A percentile compares a stretch with the other conserved stretches of the same genome.
Conservation (phyloP, 2,797 vertebrate genomes). For the Chaenodraco wilsoni region DNA sequence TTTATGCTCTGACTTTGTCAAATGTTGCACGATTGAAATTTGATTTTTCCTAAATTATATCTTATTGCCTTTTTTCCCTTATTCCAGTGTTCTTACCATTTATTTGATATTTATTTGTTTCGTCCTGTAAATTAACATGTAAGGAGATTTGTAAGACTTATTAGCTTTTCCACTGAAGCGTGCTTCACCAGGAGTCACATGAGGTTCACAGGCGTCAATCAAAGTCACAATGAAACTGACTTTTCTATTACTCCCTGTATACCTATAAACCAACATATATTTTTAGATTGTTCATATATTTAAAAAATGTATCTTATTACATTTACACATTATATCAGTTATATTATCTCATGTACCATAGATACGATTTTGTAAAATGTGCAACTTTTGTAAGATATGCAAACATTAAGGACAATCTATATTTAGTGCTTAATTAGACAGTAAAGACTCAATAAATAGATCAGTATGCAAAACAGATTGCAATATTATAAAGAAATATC, state of each 20-base stretch:
- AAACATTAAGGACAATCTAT: neutral
- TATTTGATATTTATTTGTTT: conserved; percentile 69
- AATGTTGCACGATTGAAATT: conserved; percentile 71
- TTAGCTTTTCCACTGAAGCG: conserved; percentile 51
- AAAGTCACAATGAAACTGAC: conserved; percentile 54
- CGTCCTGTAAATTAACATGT: conserved; percentile 46
- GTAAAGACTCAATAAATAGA: neutral
- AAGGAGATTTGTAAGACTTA: conserved; percentile 44
- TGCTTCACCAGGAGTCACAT: conserved; percentile 39
- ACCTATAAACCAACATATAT: neutral
- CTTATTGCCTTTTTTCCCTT: conserved; percentile 55
- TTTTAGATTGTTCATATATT: neutral
- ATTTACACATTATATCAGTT: neutral
- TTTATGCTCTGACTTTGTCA: conserved; percentile 77
- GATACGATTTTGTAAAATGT: neutral
- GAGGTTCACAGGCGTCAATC: conserved; percentile 47
- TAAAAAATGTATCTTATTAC: neutral
- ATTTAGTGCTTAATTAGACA: neutral
- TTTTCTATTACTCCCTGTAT: neutral
- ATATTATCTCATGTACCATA: neutral
- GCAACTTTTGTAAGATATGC: no score
- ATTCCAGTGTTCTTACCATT: conserved; percentile 56
- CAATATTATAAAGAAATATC: neutral
- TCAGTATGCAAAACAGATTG: neutral
- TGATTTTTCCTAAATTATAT: conserved; percentile 64